Percentiles rank a stretch among this genome's conserved stretches.
Evolutionary conservation across 2,888 invertebrate species (phyloP).

Genomic region (Lasiommata megera): DNA sequence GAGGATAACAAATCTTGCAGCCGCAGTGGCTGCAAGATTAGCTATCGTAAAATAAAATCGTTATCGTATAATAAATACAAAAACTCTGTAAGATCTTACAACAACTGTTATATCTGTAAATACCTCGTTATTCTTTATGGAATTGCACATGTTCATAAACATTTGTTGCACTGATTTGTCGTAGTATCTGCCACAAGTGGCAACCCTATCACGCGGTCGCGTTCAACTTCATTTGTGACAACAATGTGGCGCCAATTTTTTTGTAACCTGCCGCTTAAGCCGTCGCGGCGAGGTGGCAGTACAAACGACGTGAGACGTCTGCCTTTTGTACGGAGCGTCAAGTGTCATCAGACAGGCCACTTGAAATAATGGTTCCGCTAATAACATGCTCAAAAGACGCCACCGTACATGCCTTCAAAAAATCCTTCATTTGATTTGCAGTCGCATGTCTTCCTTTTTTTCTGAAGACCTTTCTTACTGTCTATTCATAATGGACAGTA

Average conservation of each 20-base stretch:
- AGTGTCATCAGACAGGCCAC: constrained; percentile 45
- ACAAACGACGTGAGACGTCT: constrained; percentile 75
- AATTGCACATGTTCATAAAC: too few species aligned
- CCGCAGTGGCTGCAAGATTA: too few species aligned
- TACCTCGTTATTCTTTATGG: too few species aligned
- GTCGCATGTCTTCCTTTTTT: constrained; percentile 36
- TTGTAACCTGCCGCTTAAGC: constrained; percentile 49
- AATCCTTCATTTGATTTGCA: background rate
- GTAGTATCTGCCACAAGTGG: background rate
- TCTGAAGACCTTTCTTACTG: background rate
- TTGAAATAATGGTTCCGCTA: constrained; percentile 38
- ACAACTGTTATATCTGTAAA: too few species aligned
- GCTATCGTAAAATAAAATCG: too few species aligned
- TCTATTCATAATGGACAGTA: background rate
- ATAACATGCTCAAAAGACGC: constrained; percentile 29
- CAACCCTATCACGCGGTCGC: background rate
- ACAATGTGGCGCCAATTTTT: constrained; percentile 75
- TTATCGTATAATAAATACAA: too few species aligned
- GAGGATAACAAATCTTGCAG: too few species aligned
- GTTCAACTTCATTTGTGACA: constrained; percentile 30
- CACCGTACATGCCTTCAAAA: constrained; percentile 3
- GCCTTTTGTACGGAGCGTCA: constrained; percentile 65
- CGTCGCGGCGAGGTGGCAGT: constrained; percentile 59
- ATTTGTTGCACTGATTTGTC: too few species aligned
- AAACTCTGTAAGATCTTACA: too few species aligned